These are phyloP conservation scores for Drosophila hydei DNA, from an alignment of 1,140 invertebrate species.

Conservation along the genomic window DNA sequence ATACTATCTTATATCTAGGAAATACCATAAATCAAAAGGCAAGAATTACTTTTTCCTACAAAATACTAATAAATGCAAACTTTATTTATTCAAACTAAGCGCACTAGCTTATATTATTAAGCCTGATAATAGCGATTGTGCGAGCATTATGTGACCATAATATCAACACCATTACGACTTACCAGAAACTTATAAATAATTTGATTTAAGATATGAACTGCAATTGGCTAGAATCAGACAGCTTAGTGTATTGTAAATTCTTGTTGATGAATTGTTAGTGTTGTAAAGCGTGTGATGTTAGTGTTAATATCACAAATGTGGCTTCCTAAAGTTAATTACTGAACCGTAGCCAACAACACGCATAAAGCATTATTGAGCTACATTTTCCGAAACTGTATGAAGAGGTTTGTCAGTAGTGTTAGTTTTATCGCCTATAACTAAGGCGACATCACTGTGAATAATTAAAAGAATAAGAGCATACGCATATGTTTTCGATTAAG, in stretches of 20 bases:
- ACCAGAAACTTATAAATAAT: constrained; percentile 35
- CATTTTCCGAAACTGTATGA: constrained; percentile 78
- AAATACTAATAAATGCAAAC: constrained; percentile 46
- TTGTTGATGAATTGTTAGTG: constrained; percentile 57
- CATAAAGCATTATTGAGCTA: constrained; percentile 49
- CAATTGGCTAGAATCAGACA: constrained; percentile 33
- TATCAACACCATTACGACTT: constrained; percentile 36
- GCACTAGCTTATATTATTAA: constrained; percentile 43
- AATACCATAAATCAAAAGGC: constrained; percentile 51
- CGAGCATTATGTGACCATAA: constrained; percentile 40
- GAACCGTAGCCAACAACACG: constrained; percentile 3
- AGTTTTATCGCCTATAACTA: constrained; percentile 77
- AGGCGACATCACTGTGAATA: constrained; percentile 78
- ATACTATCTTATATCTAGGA: constrained; percentile 16
- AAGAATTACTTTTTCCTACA: constrained; percentile 37
- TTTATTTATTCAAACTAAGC: constrained; percentile 69
- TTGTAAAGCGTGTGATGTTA: constrained; percentile 64
- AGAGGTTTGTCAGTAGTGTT: constrained; percentile 59
- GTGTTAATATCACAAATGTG: constrained; percentile 73
- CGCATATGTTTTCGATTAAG: constrained; percentile 52
- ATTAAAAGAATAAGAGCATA: constrained; percentile 64
- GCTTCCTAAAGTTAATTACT: constrained; percentile 35
- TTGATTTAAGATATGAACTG: constrained; percentile 23
- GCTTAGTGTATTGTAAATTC: constrained; percentile 46
- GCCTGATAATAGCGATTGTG: constrained; percentile 43